A percentile compares a stretch with the other conserved stretches of the same genome.
phyloP scores from a whole-genome alignment of 2,888 invertebrate species.

The Diaprepes abbreviatus region DNA sequence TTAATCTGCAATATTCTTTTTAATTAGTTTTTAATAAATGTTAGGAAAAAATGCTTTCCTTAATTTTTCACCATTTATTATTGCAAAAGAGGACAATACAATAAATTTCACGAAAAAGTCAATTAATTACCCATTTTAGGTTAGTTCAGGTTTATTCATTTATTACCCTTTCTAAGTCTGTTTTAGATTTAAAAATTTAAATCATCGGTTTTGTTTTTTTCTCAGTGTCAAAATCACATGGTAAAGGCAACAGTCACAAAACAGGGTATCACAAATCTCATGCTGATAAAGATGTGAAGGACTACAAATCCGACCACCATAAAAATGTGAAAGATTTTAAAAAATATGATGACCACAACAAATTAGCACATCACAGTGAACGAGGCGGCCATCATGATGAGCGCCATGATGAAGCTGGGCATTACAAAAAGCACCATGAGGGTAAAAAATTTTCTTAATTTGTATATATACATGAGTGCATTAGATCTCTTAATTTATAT shows the following conservation, averaged over 20 bases:
- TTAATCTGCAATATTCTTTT: too few species aligned
- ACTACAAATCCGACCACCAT: conserved; percentile 73
- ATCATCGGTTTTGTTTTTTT: background rate
- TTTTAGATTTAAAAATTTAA: too few species aligned
- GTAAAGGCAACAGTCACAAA: conserved; percentile 23
- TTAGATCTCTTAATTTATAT: too few species aligned
- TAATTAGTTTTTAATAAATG: too few species aligned
- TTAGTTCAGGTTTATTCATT: too few species aligned
- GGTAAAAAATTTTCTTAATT: conserved; percentile 66
- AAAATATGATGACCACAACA: conserved; percentile 73
- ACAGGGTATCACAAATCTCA: conserved; percentile 26
- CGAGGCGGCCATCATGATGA: conserved; percentile 75
- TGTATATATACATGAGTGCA: too few species aligned
- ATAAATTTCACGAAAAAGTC: too few species aligned
- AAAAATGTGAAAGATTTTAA: conserved; percentile 74
- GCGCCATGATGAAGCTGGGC: conserved; percentile 75
- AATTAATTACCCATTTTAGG: too few species aligned
- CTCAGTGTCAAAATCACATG: conserved; percentile 25
- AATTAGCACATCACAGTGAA: conserved; percentile 74
- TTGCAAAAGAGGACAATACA: too few species aligned
- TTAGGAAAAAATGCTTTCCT: too few species aligned
- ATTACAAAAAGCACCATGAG: conserved; percentile 77
- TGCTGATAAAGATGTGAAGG: conserved; percentile 67
- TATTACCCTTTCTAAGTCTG: too few species aligned
- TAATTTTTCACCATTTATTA: too few species aligned